Percentiles rank a stretch among this genome's conserved stretches.
Conservation (phyloP, 2,113 vertebrate genomes). For the Phalacrocorax brasilianus region DNA sequence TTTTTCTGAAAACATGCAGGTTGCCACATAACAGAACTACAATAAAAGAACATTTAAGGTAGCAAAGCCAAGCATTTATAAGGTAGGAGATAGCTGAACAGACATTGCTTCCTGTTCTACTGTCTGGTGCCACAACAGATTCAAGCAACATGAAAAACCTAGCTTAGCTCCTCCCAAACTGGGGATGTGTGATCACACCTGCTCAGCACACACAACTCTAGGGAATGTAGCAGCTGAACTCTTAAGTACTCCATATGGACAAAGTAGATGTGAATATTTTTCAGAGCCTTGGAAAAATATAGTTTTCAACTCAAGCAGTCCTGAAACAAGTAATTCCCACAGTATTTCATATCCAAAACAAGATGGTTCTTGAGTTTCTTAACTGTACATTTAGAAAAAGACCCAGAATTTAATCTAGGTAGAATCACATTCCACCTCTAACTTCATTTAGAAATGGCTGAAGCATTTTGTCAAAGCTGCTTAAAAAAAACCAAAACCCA, state of each 20-base stretch:
- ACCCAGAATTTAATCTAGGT: neutral
- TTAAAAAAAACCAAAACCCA: neutral
- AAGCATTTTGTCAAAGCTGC: neutral
- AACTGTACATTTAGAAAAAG: neutral
- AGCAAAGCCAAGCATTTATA: neutral
- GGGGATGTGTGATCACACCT: fast-evolving
- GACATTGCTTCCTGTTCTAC: neutral
- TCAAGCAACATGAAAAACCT: neutral
- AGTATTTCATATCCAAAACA: neutral
- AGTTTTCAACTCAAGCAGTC: neutral
- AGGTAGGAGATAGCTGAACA: neutral
- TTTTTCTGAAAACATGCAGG: neutral
- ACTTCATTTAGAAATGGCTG: neutral
- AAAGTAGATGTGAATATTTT: neutral
- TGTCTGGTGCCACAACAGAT: neutral
- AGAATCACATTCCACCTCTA: neutral
- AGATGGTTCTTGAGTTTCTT: neutral
- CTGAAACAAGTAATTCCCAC: neutral
- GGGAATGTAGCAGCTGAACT: neutral
- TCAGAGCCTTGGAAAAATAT: neutral
- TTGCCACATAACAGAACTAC: neutral
- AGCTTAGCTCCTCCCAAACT: neutral
- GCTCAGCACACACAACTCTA: neutral
- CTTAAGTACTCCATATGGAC: neutral
- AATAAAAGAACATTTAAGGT: neutral